Evolutionary conservation across 2,888 invertebrate genomes (phyloP), one percentile per base, ranked within the genome.

Genomic region (Corbicula japonica): DNA sequence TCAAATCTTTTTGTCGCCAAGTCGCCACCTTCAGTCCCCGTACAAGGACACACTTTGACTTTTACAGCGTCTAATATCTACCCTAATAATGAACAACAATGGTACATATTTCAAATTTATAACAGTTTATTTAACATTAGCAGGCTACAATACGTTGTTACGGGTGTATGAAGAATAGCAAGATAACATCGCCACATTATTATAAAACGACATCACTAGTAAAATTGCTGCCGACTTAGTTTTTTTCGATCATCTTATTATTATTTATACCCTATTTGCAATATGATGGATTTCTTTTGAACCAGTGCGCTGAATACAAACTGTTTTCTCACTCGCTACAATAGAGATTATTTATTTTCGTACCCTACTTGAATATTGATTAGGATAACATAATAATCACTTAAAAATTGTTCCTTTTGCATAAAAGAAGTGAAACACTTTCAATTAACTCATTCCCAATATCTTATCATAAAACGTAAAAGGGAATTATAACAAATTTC

Each of bases 401-500:
- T 41, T 46, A 52, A 41, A 72, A 35, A 44, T 62, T 72, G 54
- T 62, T 26, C 35, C 12, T 35, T 21, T 63, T 28, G 28, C 41
- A 54, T 65, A 21, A 72, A 63, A 52, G 21, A 32, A 41, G 38
- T 21, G 18, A 62, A 54, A 62, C 21, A 52, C 44, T 41, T 62
- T 62, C 71, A 72, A 72, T 72, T 72, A 72, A 72, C 44, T 72
- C 30, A 52, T 21, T 62, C 62, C 35, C 50, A 41, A 62, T 44
- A 1, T 35, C 44, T 32, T 54, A 72, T 62, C 50, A 62, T 72
- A 52, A 54, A 32, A 63, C 35, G 34, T 61, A 60, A 60, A 48
- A 38, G 44, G 15, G 71, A 62, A 52, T 72, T 72, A 72, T 72
- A 44, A 62, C 62, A 63, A 72, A 62, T 72, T 74, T 74, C 50